These are phyloP conservation scores for Equus przewalskii DNA, from an alignment of 2,113 vertebrate genomes.

Conservation along the genomic window DNA sequence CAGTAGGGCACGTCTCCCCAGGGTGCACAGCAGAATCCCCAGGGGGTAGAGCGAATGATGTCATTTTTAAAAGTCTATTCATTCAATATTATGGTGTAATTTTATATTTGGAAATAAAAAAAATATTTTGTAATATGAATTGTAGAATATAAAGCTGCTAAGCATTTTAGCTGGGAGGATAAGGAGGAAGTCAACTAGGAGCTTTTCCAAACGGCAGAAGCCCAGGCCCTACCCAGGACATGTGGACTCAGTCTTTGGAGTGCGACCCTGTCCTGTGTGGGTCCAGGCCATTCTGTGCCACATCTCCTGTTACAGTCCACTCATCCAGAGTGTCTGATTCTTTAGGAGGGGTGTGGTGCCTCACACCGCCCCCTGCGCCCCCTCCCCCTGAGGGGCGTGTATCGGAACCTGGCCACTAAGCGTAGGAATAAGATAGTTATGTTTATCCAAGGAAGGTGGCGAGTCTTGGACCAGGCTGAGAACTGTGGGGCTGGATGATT, in stretches of 20 bases:
- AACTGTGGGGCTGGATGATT: not conserved
- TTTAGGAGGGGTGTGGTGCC: not conserved
- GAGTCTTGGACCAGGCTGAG: not conserved
- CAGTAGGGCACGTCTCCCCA: not conserved
- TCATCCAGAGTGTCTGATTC: not conserved
- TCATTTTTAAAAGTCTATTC: not conserved
- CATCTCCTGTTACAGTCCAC: not conserved
- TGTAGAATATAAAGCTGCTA: not conserved
- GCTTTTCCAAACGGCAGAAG: not conserved
- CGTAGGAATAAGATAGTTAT: not conserved
- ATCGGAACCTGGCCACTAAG: not conserved
- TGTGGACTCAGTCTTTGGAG: not conserved
- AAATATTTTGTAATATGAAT: not conserved
- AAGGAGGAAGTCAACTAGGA: not conserved
- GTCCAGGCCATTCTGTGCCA: not conserved
- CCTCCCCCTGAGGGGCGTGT: fast-evolving
- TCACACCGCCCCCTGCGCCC: not conserved
- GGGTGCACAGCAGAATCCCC: not conserved
- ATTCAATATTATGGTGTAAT: not conserved
- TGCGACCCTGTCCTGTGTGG: not conserved
- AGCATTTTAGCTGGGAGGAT: not conserved
- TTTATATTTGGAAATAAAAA: slow-evolving; percentile 1
- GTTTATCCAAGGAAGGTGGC: not conserved
- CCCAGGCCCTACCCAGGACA: not conserved
- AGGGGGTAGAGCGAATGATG: not conserved